phyloP scores from a whole-genome alignment of 2,797 vertebrate species.

The Nannoperca obscura region DNA sequence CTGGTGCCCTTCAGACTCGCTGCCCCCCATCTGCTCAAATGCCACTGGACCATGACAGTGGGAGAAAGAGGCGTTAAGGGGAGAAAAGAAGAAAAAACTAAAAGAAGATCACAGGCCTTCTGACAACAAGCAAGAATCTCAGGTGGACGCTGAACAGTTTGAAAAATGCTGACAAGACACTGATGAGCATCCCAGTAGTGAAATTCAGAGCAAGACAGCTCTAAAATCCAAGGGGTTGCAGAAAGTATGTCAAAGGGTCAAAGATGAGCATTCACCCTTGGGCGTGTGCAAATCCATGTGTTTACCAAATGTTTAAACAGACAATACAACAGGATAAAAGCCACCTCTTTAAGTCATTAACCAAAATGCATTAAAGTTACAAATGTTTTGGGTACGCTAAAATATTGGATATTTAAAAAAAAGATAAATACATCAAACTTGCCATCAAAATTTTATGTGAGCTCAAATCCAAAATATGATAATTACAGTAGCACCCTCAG shows the following conservation, averaged over 20 bases:
- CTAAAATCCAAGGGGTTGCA: not conserved
- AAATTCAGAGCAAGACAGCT: slow-evolving; percentile 3
- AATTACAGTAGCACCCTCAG: not conserved
- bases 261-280: not conserved
- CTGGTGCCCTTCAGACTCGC: slow-evolving; percentile 48
- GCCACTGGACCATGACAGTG: slow-evolving; percentile 46
- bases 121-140: slow-evolving; percentile 25
- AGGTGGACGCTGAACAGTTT: slow-evolving; percentile 6
- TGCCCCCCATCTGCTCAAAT: slow-evolving; percentile 50
- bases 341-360: not conserved
- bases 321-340: not conserved
- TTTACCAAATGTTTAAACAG: not conserved
- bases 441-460: not conserved
- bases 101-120: slow-evolving; percentile 11
- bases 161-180: slow-evolving; percentile 19
- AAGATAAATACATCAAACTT: not conserved
- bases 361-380: not conserved
- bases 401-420: not conserved
- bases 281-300: not conserved
- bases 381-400: not conserved
- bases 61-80: slow-evolving; percentile 24
- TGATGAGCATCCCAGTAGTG: not conserved
- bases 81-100: not conserved
- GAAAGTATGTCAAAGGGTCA: slow-evolving; percentile 15
- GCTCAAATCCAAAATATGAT: not conserved